Evolutionary conservation across 2,888 invertebrate species (phyloP), one percentile per base, ranked within the genome.

Genomic region (Oscheius sp.): DNA sequence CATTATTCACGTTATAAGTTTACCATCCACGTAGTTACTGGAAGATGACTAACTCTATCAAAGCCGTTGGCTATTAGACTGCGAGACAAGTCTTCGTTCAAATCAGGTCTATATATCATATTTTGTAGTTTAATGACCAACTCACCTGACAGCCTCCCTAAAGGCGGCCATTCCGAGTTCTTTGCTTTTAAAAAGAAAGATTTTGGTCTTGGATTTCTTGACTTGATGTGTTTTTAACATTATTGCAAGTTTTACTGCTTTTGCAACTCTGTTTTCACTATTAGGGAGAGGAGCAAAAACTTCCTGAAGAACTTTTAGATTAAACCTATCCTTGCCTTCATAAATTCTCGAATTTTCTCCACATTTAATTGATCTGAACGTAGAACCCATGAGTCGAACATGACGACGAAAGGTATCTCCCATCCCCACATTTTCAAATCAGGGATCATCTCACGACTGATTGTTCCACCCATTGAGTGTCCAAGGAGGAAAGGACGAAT

Each of bases 381-480:
- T 1, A 82, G 56, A 12, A 74, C 72, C 82, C 82, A 83, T 0
- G 82, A 80, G 41, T 83, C 82, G 32, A 83, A 73, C 30, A 77
- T 65, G 24, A 81, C 73, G 0, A 83, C 77, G 51, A 74, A 77
- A 12, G 77, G 77, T 26, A 74, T 73, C 22, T 71, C 63, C 45
- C 67, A 73, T n/a, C 64, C 69, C 70, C 73, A 73, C 45, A 74
- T 68, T 22, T 71, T 67, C 17, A 78, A 50, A 22, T 75, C 73
- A 9, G 66, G 44, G 2, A 78, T 75, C 17, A 82, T 76, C 57
- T 82, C 80, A 22, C 81, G 70, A 33, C 80, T 73, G 64, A 83
- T 62, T 38, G 77, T 78, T 28, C 84, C 84, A 9, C 84, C 84
- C 68, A 83, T 75, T 1, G 83, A 83, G 50, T 83, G 83, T 1